Evolutionary conservation across 2,888 invertebrate genomes (phyloP).

Genomic region (Phortica magna): DNA sequence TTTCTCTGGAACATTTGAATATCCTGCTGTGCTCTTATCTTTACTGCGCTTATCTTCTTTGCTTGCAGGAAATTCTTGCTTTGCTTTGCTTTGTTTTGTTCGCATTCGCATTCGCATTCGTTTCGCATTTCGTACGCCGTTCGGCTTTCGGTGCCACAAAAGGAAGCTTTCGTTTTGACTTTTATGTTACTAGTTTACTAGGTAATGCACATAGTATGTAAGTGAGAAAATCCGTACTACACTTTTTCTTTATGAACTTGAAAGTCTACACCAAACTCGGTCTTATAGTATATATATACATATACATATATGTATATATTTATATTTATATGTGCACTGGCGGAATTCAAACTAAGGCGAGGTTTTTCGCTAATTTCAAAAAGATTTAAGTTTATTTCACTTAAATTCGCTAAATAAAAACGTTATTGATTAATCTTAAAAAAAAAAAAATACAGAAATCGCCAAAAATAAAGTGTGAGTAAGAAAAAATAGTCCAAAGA

Average conservation of each 20-base stretch:
- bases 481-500: no score
- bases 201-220: not conserved
- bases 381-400: no score
- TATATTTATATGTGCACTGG: no score
- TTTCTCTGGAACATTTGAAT: no score
- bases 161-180: not conserved
- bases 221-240: slow-evolving; percentile 8
- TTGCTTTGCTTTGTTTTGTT: slow-evolving; percentile 39
- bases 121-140: not conserved
- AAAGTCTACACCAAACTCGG: not conserved
- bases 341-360: no score
- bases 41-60: slow-evolving; percentile 58
- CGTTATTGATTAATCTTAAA: no score
- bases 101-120: not conserved
- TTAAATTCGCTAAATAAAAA: no score
- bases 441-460: no score
- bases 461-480: no score
- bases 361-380: no score
- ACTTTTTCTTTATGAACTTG: slow-evolving; percentile 14
- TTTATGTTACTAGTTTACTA: slow-evolving; percentile 4
- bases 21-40: not conserved
- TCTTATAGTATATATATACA: not conserved
- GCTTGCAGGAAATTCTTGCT: slow-evolving; percentile 43
- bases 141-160: not conserved
- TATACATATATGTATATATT: not conserved